Base-by-base conservation (phyloP, 2,888 invertebrate genomes). In the Scrobipalpa costella region DNA sequence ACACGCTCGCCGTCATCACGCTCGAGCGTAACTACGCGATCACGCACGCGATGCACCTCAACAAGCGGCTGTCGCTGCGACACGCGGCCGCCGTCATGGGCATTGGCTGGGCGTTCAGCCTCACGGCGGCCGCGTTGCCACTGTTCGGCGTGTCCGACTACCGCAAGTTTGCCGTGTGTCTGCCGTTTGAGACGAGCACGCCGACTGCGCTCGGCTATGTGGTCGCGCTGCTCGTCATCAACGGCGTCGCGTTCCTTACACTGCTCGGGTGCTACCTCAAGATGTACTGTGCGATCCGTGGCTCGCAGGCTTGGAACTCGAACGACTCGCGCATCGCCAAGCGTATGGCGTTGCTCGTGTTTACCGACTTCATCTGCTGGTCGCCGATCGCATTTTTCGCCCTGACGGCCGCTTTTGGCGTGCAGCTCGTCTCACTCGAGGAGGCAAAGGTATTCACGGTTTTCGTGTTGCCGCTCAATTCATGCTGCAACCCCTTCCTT, bases 351-450 rank as follows among this genome's bases (percentile, higher is more conserved):
- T 88, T 99, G 52, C 92, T 99, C 64, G 98, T 99, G 2, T 98
- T 98, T 84, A 99, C 99, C 0, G 99, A 99, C 85, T 98, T 99
- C 79, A 92, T 98, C 57, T 99, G 99, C 90, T 99, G 99, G 99
- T 97, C 98, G 2, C 99, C 99, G 0, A 98, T 99, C 68, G 98
- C 99, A 0, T 98, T 99, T 87, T 97, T 98, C 84, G 96, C 98
- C 7, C 92, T 99, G 44, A 98, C 98, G 0, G 98, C 99, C 17
- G 96, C 98, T 7, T 97, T 98, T 81, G 98, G 98, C 9, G 92
- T 96, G 69, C 97, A 97, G 67, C 92, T 99, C 59, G 96, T 99
- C 34, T 96, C 97, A 1, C 92, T 99, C 66, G 98, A 98, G 82
- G 97, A 98, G 87, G 98, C 99, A 57, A 99, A 99, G 92, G 95